Percentiles rank a stretch among this genome's conserved stretches.
Evolutionary conservation across 2,888 invertebrate species (phyloP).

Genomic region (Diabrotica balteata): DNA sequence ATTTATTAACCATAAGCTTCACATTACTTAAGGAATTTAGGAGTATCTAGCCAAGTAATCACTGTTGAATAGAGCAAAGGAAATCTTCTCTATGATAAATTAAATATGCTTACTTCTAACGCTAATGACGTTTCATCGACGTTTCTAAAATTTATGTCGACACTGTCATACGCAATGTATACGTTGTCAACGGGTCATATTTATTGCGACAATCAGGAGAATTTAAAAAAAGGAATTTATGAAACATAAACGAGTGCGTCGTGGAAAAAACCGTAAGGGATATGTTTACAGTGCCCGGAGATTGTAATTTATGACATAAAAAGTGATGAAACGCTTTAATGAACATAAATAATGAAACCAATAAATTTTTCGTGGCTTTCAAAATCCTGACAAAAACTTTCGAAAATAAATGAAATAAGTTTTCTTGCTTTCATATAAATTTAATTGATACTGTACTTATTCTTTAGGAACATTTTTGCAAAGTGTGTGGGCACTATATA

Average conservation of each 20-base stretch:
- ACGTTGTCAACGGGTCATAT: background rate
- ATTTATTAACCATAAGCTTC: too few species aligned
- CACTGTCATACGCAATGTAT: too few species aligned
- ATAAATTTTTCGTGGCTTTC: conserved; percentile 17
- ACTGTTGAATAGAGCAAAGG: too few species aligned
- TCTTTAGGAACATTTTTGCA: conserved; percentile 18
- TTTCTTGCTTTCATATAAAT: conserved; percentile 26
- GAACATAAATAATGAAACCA: conserved; percentile 18
- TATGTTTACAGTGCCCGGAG: conserved; percentile 7
- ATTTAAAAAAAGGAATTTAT: background rate
- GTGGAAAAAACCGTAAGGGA: background rate
- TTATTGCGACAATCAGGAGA: background rate
- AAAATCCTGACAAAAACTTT: conserved; percentile 18
- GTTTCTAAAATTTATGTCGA: too few species aligned
- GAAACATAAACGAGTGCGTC: background rate
- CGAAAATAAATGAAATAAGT: conserved; percentile 24
- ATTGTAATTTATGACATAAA: conserved; percentile 10
- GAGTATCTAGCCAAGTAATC: background rate
- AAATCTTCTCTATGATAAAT: too few species aligned
- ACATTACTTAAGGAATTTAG: background rate
- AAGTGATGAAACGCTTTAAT: conserved; percentile 20
- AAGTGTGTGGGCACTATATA: conserved; percentile 25
- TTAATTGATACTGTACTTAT: conserved; percentile 22
- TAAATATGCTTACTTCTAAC: too few species aligned
- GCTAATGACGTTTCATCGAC: too few species aligned